A percentile compares a stretch with the other conserved stretches of the same genome.
Evolutionary conservation across 2,113 vertebrate species (phyloP).

Genomic region (Riparia riparia): DNA sequence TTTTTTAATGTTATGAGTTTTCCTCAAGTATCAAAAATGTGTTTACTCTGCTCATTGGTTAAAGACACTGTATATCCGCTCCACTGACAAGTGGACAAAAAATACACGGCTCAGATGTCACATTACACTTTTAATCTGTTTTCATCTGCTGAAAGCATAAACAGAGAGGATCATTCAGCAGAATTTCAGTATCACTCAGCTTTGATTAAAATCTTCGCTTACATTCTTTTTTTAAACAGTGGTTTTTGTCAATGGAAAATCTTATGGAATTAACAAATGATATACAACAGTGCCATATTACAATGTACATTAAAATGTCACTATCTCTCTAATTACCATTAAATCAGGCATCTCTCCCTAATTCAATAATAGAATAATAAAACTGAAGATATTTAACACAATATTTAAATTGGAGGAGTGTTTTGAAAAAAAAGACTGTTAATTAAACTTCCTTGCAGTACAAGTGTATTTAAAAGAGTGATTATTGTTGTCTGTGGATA

Average conservation of each 20-base stretch:
- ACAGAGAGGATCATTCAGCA: not conserved
- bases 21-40: not conserved
- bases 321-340: not conserved
- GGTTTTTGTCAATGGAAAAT: not conserved
- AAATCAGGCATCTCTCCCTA: not conserved
- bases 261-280: not conserved
- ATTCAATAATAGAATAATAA: not conserved
- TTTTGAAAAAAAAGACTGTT: not conserved
- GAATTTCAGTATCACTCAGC: not conserved
- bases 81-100: not conserved
- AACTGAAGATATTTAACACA: not conserved
- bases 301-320: not conserved
- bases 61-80: not conserved
- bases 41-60: not conserved
- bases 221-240: not conserved
- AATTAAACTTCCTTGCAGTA: not conserved
- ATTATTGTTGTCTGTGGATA: not conserved
- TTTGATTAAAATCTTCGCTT: slow-evolving; percentile 41
- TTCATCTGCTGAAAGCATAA: slow-evolving; percentile 32
- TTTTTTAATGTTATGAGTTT: not conserved
- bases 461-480: not conserved
- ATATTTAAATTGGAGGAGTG: not conserved
- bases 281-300: not conserved
- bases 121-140: not conserved
- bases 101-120: not conserved